phyloP scores from a whole-genome alignment of 2,113 vertebrate species.

The Pachypanchax playfairii region DNA sequence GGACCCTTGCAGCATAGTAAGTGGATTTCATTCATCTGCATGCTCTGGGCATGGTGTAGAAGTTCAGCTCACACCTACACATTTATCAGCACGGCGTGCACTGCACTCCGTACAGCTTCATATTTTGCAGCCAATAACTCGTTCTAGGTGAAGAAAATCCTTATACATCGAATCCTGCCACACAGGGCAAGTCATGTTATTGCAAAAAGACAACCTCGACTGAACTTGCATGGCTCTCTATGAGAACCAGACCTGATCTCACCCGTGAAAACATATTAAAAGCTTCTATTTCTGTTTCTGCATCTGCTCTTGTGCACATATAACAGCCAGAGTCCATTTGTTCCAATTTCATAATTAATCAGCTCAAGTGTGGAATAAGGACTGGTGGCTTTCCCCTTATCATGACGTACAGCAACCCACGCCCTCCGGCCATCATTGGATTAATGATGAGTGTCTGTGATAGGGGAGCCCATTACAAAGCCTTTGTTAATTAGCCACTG shows the following conservation, averaged over 20 bases:
- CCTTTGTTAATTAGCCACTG: slow-evolving; percentile 57
- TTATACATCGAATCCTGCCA: too few relatives aligned
- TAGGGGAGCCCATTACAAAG: slow-evolving; percentile 48
- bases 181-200: too few relatives aligned
- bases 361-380: slow-evolving; percentile 38
- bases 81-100: background rate
- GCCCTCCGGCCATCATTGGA: slow-evolving; percentile 63
- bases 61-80: slow-evolving; percentile 59
- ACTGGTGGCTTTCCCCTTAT: slow-evolving; percentile 54
- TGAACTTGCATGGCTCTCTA: too few relatives aligned
- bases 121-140: too few relatives aligned
- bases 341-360: slow-evolving; percentile 51
- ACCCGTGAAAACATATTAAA: too few relatives aligned
- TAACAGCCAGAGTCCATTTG: slow-evolving; percentile 38
- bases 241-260: too few relatives aligned
- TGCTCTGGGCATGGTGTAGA: slow-evolving; percentile 52
- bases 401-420: slow-evolving; percentile 61
- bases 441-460: slow-evolving; percentile 57
- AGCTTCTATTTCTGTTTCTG: background rate
- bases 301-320: slow-evolving; percentile 15
- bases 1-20: slow-evolving; percentile 69
- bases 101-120: background rate
- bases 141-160: too few relatives aligned
- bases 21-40: slow-evolving; percentile 75
- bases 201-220: background rate